Percentiles rank a stretch among this genome's conserved stretches.
These are phyloP conservation scores for Drosophila birchii DNA, from an alignment of 2,888 invertebrate species.

Conservation along the genomic window DNA sequence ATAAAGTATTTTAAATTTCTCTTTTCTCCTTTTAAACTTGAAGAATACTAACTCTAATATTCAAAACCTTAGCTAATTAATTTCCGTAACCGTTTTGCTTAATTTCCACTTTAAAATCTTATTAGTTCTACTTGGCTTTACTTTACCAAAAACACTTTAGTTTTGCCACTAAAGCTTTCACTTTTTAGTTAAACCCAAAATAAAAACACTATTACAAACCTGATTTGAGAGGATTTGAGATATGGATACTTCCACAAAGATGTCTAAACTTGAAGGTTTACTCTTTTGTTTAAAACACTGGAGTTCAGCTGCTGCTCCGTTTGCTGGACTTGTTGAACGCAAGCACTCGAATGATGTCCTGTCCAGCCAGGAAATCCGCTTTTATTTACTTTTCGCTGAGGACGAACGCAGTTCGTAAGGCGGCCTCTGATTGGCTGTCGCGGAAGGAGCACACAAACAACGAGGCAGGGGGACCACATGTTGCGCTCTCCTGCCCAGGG, in stretches of 20 bases:
- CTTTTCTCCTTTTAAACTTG: neutral
- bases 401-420: slow-evolving; percentile 50
- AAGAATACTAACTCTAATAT: neutral
- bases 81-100: neutral
- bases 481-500: slow-evolving; percentile 59
- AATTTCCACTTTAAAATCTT: neutral
- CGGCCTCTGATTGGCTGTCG: slow-evolving; percentile 66
- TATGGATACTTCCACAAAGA: neutral
- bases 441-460: slow-evolving; percentile 10
- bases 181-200: neutral
- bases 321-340: slow-evolving; percentile 67
- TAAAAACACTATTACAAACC: slow-evolving; percentile 26
- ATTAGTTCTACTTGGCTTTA: neutral
- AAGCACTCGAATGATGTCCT: slow-evolving; percentile 78
- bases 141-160: neutral
- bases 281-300: slow-evolving; percentile 8
- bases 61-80: neutral
- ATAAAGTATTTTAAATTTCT: no score
- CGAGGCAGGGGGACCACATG: slow-evolving; percentile 60
- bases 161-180: neutral
- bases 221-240: slow-evolving; percentile 5
- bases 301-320: slow-evolving; percentile 11
- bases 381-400: slow-evolving; percentile 75
- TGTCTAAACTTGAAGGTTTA: neutral
- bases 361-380: slow-evolving; percentile 74